Evolutionary conservation across 2,797 vertebrate species (phyloP), one percentile per base, ranked within the genome.

Genomic region (Rhincodon typus): DNA sequence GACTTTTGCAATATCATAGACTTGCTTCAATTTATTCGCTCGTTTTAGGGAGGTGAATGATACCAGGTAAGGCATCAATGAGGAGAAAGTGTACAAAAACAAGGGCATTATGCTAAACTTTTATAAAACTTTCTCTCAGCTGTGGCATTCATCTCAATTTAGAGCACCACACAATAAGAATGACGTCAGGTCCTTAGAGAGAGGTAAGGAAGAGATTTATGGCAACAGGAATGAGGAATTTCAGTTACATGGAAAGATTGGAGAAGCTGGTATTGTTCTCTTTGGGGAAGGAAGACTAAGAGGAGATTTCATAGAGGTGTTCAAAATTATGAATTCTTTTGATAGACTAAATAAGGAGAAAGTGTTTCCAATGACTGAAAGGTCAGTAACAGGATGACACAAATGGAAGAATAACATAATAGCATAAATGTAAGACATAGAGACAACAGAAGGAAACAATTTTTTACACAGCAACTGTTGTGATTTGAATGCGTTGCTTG

Each of bases 21-120:
- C 88, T 90, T 53, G 10, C 84, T 87, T 90, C 57, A 90, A n/a
- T 62, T 62, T 90, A 90, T 90, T 90, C 62, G 66, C 53, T 90
- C 50, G 34, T n/a, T 17, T 93, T 62, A 69, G 62, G 38, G 38
- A 42, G 62, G 66, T 23, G 62, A 93, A 93, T 93, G 62, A 66
- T 66, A 38, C 34, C 62, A 67, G n/a, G 34, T 67, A 67, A 67
- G 67, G 67, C n/a, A 90, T 90, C 30, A 91, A 91, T n/a, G 57
- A n/a, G 13, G 23, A 30, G 13, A 27, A 53, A 27, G 69, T 50
- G 84, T 50, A 87, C 23, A 90, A 30, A 90, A 57, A 30, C 62
- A 38, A 91, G 86, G 53, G n/a, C 21, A 21, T 67, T 38, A 67
- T 91, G 19, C 17, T 67, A 13, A 46, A 91, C 34, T 19, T n/a